phyloP scores from a whole-genome alignment of 2,113 vertebrate species.

The Chaetorhynchus papuensis region DNA sequence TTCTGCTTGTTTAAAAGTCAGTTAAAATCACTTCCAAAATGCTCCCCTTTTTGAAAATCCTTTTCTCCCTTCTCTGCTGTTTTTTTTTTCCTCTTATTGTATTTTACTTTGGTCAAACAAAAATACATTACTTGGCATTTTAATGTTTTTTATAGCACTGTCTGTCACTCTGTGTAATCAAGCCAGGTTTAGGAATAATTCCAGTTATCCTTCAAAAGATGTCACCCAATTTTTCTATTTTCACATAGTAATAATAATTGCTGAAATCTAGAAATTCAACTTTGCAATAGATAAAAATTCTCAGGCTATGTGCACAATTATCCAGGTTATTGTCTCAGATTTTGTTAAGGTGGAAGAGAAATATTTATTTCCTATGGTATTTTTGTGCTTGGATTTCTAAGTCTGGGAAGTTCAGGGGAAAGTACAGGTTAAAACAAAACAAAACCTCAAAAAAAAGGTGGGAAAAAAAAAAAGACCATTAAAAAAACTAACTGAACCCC shows the following conservation, averaged over 20 bases:
- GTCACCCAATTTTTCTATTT: not conserved
- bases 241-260: not conserved
- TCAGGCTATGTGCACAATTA: not conserved
- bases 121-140: not conserved
- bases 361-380: not conserved
- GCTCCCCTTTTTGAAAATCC: not conserved
- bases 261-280: not conserved
- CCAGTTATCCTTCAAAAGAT: not conserved
- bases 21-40: not conserved
- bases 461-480: not conserved
- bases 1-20: conserved; percentile 14
- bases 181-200: not conserved
- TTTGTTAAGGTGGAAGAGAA: not conserved
- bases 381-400: not conserved
- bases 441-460: not conserved
- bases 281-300: not conserved
- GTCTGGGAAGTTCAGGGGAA: not conserved
- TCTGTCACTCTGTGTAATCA: not conserved
- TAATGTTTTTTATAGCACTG: not conserved
- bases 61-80: not conserved
- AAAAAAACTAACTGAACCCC: not conserved
- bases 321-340: not conserved
- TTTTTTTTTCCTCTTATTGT: not conserved
- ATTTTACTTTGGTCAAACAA: not conserved
- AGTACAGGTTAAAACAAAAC: not conserved